Conservation (phyloP, 2,888 invertebrate genomes). For the Antitype chi region DNA sequence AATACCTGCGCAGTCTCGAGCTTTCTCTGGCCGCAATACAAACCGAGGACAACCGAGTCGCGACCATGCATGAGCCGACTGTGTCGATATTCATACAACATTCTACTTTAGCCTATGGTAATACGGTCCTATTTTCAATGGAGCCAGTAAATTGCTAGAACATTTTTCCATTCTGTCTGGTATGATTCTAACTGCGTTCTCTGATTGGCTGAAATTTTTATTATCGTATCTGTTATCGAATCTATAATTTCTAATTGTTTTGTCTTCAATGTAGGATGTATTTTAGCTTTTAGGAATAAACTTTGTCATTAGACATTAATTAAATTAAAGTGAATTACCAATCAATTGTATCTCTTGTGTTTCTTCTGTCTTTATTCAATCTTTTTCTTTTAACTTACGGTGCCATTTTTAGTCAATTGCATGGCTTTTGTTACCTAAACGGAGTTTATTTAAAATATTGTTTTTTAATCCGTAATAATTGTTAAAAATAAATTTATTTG, state of each 20-base stretch:
- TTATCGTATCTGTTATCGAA: background rate
- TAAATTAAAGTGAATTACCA: background rate
- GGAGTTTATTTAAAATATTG: conserved; percentile 3
- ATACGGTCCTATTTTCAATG: too few relatives aligned
- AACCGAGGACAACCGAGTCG: too few relatives aligned
- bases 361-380: background rate
- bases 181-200: background rate
- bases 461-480: conserved; percentile 24
- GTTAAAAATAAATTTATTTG: conserved; percentile 49
- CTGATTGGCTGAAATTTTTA: conserved; percentile 4
- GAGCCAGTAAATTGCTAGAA: too few relatives aligned
- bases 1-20: too few relatives aligned
- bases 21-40: too few relatives aligned
- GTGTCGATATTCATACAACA: too few relatives aligned
- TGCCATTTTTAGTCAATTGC: conserved; percentile 49
- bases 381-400: background rate
- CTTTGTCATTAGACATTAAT: background rate
- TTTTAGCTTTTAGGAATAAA: conserved; percentile 7
- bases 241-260: background rate
- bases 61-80: too few relatives aligned
- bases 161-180: too few relatives aligned
- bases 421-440: conserved; percentile 21
- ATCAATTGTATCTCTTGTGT: background rate
- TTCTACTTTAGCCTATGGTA: too few relatives aligned
- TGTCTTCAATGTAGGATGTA: conserved; percentile 2